Percentiles rank a stretch among this genome's conserved stretches.
These are phyloP conservation scores for Mormyrus lacerda DNA, from an alignment of 2,113 vertebrate genomes.

Conservation along the genomic window DNA sequence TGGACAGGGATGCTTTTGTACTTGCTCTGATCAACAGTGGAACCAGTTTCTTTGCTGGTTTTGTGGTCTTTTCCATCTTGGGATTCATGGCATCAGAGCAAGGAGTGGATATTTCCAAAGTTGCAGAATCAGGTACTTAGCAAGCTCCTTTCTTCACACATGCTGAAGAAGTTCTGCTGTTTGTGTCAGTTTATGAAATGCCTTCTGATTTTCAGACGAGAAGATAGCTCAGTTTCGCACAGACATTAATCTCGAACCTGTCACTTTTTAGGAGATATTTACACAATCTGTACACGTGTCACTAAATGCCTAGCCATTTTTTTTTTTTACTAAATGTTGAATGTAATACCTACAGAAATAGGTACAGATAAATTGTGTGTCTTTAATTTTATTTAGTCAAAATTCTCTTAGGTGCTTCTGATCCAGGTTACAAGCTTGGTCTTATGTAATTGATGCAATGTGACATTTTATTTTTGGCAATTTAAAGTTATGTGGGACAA, in stretches of 20 bases:
- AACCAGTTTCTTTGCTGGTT: constrained; percentile 69
- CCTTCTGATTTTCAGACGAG: not conserved
- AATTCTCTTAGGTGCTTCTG: constrained; percentile 21
- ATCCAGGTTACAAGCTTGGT: constrained; percentile 15
- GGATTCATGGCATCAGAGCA: constrained; percentile 71
- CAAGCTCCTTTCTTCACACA: not conserved
- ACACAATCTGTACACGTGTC: not conserved
- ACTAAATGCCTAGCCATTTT: not conserved
- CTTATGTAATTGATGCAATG: not conserved
- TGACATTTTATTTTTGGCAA: not conserved
- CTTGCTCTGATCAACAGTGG: constrained; percentile 68
- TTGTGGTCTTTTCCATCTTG: constrained; percentile 69
- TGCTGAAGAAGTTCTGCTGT: not conserved
- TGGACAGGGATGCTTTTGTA: constrained; percentile 62
- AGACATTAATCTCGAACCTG: not conserved
- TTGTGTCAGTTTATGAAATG: not conserved
- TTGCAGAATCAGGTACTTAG: constrained; percentile 62
- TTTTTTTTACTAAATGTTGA: not conserved
- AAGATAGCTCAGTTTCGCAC: not conserved
- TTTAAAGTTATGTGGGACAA: not conserved
- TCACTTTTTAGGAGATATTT: not conserved
- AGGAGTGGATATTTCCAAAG: constrained; percentile 65
- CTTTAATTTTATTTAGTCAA: constrained; percentile 23
- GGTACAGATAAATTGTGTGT: not conserved
- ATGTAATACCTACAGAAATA: not conserved